Evolutionary conservation across 92 coral and sea anemone species (phyloP), one percentile per base, ranked within the genome.

Genomic region (Muricea muricata): DNA sequence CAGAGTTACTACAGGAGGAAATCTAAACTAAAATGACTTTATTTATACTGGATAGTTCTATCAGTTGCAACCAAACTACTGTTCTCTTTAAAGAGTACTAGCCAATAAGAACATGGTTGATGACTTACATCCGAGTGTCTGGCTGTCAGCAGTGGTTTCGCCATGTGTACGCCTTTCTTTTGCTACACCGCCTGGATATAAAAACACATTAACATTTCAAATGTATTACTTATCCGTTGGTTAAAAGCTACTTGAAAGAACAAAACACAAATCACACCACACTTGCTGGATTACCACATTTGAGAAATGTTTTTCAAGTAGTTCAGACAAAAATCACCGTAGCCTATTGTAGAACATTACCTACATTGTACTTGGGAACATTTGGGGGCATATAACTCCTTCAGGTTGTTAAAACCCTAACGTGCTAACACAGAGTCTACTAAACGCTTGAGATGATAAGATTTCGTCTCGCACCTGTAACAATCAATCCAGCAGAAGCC

Each of bases 101-200:
- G 9, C 42, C n/a, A n/a, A n/a, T n/a, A n/a, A n/a, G n/a, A n/a
- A n/a, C n/a, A n/a, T 45, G 9, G 14, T 6, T 17, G 6, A 13
- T 1, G 25, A 63, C 70, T 63, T 26, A 63, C 70, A 26, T 63
- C 37, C 21, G 39, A 32, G 70, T 63, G 28, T 39, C 30, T 52
- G 24, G 60, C 8, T 52, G 20, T 63, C 70, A 63, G 70, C 70
- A 10, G 70, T 63, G n/a, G 70, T 26, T 28, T 63, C 31, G 13
- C 70, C 70, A 21, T 32, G 70, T 6, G 70, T 8, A 28, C 70
- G 70, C 3, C 37, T 63, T 26, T 63, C 70, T 14, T 18, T 26
- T 35, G 33, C 66, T 76, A 39, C 80, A 24, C 68, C 75, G 35
- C 74, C 55, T 80, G 50, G 72, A 55, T 56, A 77, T 63, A 55